A percentile compares a stretch with the other conserved stretches of the same genome.
phyloP scores from a whole-genome alignment of 2,888 invertebrate species.

The Tromatobia lineatoria region DNA sequence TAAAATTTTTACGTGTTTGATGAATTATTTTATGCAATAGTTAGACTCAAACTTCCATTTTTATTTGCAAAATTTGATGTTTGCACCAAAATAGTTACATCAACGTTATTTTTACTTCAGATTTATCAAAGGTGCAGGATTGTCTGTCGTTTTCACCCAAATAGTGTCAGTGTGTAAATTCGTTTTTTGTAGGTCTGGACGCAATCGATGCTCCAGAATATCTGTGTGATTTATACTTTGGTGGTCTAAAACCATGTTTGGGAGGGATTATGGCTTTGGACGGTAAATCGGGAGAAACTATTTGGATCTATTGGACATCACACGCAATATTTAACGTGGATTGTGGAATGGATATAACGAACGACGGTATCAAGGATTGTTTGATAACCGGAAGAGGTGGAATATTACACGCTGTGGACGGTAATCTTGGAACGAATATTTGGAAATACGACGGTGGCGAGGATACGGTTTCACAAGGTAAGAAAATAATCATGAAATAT shows the following conservation, averaged over 20 bases:
- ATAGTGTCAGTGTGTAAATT: no score
- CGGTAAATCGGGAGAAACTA: slow-evolving; percentile 89
- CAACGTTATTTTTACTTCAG: no score
- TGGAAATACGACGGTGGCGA: slow-evolving; percentile 87
- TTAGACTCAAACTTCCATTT: no score
- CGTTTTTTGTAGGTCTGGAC: slow-evolving; percentile 77
- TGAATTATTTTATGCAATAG: no score
- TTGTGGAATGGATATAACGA: slow-evolving; percentile 90
- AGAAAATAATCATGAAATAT: slow-evolving; percentile 16
- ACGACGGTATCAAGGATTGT: slow-evolving; percentile 90
- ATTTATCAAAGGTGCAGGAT: no score
- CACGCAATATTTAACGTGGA: slow-evolving; percentile 91
- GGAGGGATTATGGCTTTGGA: slow-evolving; percentile 93
- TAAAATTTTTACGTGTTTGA: no score
- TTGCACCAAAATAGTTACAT: no score
- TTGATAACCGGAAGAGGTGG: slow-evolving; percentile 91
- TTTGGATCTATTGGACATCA: slow-evolving; percentile 91
- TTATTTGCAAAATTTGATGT: no score
- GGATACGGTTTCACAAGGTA: slow-evolving; percentile 71
- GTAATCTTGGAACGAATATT: slow-evolving; percentile 89
- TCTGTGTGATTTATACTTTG: slow-evolving; percentile 89
- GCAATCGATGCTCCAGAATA: slow-evolving; percentile 85
- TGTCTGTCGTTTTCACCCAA: no score
- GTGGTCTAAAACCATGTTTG: slow-evolving; percentile 89
- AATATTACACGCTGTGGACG: slow-evolving; percentile 89